A percentile compares a stretch with the other conserved stretches of the same genome.
These are phyloP conservation scores for Polietes domitor DNA, from an alignment of 2,888 invertebrate genomes.

Conservation along the genomic window DNA sequence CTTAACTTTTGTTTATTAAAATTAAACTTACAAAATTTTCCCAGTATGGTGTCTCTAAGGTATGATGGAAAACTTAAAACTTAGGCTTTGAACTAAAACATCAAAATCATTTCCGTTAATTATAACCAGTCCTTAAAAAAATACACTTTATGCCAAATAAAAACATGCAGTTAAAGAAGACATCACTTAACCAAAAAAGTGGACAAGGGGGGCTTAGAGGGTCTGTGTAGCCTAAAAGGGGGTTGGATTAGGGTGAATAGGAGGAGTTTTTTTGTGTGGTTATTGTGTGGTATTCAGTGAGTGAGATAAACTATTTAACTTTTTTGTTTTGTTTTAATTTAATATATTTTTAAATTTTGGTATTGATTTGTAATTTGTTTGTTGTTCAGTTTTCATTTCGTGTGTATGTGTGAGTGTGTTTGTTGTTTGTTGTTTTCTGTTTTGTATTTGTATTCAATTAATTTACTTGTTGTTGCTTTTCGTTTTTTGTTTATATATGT, in stretches of 20 bases:
- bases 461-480: constrained; percentile 3
- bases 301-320: not conserved
- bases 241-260: not conserved
- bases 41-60: not conserved
- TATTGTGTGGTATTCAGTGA: not conserved
- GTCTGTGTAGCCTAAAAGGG: not conserved
- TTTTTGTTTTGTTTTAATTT: too few relatives aligned
- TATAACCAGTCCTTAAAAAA: constrained; percentile 81
- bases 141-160: constrained; percentile 69
- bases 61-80: not conserved
- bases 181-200: not conserved
- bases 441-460: constrained; percentile 48
- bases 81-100: not conserved
- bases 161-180: not conserved
- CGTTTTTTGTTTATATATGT: constrained; percentile 54
- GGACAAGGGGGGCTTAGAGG: not conserved
- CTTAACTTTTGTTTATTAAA: too few relatives aligned
- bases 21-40: not conserved
- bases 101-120: constrained; percentile 77
- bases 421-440: constrained; percentile 68
- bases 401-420: too few relatives aligned
- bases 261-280: not conserved
- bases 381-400: constrained; percentile 37
- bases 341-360: not conserved
- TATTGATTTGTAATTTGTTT: constrained; percentile 8